Evolutionary conservation across 2,888 invertebrate species (phyloP).

Genomic region (Maniola hyperantus): DNA sequence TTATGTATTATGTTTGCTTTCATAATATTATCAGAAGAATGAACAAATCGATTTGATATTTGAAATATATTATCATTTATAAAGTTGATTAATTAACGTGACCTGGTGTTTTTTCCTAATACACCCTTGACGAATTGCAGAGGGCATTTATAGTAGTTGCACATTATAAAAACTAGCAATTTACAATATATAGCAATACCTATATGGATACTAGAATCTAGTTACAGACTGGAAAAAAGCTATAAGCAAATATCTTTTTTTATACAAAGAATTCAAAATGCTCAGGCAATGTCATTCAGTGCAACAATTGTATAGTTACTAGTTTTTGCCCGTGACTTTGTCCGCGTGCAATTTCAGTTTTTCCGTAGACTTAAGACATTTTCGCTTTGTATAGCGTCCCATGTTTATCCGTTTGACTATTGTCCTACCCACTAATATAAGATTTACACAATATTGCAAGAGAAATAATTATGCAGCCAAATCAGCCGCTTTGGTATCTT

Average conservation of each 20-base stretch:
- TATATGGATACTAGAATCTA: constrained; percentile 16
- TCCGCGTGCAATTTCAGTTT: too few relatives aligned
- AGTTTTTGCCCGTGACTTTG: background rate
- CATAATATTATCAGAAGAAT: background rate
- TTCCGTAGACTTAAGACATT: too few relatives aligned
- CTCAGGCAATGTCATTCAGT: background rate
- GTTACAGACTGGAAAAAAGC: constrained; percentile 11
- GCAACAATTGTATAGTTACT: background rate
- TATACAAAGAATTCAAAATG: background rate
- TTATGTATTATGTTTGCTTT: background rate
- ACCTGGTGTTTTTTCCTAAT: background rate
- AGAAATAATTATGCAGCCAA: too few relatives aligned
- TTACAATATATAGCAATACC: too few relatives aligned
- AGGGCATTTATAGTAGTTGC: constrained; percentile 6
- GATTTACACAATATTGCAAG: too few relatives aligned
- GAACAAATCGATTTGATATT: constrained; percentile 6
- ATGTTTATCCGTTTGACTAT: too few relatives aligned
- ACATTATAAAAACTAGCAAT: constrained; percentile 6
- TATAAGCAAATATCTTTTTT: constrained; percentile 15
- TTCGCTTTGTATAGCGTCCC: too few relatives aligned
- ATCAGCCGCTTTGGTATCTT: too few relatives aligned
- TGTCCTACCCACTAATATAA: too few relatives aligned
- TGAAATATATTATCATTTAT: background rate
- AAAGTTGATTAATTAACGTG: background rate
- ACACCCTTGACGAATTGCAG: constrained; percentile 12